Evolutionary conservation across 2,888 invertebrate genomes (phyloP).

Genomic region (Cotesia congregata): DNA sequence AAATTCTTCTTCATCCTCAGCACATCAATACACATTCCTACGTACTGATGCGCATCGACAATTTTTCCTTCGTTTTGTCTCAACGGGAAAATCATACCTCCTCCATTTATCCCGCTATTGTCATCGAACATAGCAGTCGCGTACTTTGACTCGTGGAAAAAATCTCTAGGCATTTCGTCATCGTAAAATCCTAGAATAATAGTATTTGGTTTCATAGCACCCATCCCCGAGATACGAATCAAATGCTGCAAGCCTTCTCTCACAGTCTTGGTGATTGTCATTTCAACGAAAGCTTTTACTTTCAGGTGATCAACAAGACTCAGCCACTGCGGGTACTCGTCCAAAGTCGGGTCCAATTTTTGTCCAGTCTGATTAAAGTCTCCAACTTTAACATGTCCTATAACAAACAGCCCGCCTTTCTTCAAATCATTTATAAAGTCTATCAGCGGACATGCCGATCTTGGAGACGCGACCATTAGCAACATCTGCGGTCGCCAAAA

Average conservation of each 20-base stretch:
- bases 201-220: conserved; percentile 99
- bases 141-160: conserved; percentile 75
- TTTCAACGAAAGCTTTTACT: conserved; percentile 96
- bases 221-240: conserved; percentile 91
- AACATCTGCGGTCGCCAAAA: conserved; percentile 99
- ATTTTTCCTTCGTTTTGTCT: conserved; percentile 70
- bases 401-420: conserved; percentile 90
- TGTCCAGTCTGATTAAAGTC: conserved; percentile 68
- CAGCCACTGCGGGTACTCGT: conserved; percentile 91
- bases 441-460: conserved; percentile 91
- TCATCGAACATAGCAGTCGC: conserved; percentile 72
- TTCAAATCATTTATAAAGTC: conserved; percentile 98
- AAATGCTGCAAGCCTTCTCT: conserved; percentile 94
- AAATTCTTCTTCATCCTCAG: conserved; percentile 95
- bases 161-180: conserved; percentile 80
- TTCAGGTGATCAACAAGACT: conserved; percentile 94
- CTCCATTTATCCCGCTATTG: conserved; percentile 65
- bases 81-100: conserved; percentile 73
- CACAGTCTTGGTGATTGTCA: conserved; percentile 88
- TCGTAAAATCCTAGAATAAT: conserved; percentile 96
- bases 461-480: conserved; percentile 90
- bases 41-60: conserved; percentile 78
- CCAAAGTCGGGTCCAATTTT: conserved; percentile 79
- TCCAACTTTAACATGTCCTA: conserved; percentile 86
- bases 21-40: conserved; percentile 88